Evolutionary conservation across 2,113 vertebrate genomes (phyloP), one percentile per base, ranked within the genome.

Genomic region (Gobius niger): DNA sequence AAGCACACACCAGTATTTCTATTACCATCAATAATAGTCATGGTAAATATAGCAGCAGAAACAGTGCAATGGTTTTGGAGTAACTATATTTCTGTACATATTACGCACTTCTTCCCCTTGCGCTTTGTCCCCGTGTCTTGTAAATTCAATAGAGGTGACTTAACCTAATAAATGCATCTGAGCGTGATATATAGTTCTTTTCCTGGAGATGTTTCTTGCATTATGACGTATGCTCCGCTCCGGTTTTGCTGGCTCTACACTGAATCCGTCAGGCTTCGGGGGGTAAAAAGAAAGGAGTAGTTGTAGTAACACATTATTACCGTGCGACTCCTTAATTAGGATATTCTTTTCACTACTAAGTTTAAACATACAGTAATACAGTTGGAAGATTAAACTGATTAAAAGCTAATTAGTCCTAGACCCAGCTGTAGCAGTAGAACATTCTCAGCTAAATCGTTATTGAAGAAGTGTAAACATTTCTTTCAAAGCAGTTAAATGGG

Each of bases 121-220:
- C 11, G 51, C 18, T 53, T 18, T 53, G 34, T 34, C 54, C 54
- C 7, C 14, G 24, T 7, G 54, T 7, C 54, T 57, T 57, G 54
- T 57, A 40, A 57, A 57, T 40, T 57, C 54, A 57, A 57, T 41
- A 40, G 54, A 57, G 13, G 54, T 40, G 54, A 57, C 6, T n/a
- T 62, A 65, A 70, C 76, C 78, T 73, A 81, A 87, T 87, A 85
- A 89, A 84, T 18, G 72, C 62, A 18, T 61, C 77, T 87, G 68
- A 86, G 69, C 70, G 79, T 79, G 85, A 89, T 85, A 63, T 85
- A 85, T 86, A 76, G 79, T 77, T 66, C n/a, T 60, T 49, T 65
- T 47, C 70, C 61, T 67, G 80, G 79, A 77, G 78, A 70, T 76
- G 80, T 70, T 65, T 80, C 64, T 18, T 49, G 64, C 52, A 34